Percentiles rank a stretch among this genome's conserved stretches.
These are phyloP conservation scores for Abrostola triplasia DNA, from an alignment of 2,888 invertebrate species.

Conservation along the genomic window DNA sequence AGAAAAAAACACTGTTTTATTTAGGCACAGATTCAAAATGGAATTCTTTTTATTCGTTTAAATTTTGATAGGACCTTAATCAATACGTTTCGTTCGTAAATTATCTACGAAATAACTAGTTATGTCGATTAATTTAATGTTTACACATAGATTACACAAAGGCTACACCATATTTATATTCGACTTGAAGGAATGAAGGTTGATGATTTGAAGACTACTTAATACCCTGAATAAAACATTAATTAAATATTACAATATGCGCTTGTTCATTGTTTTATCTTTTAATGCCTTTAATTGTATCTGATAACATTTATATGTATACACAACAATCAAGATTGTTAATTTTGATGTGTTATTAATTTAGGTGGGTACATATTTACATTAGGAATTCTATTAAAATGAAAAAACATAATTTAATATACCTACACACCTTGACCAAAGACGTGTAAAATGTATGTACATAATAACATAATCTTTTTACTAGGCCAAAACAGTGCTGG, in stretches of 20 bases:
- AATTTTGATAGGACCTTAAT: no score
- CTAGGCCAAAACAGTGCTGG: no score
- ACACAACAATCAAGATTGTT: slow-evolving; percentile 7
- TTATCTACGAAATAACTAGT: slow-evolving; percentile 23
- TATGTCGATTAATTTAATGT: slow-evolving; percentile 19
- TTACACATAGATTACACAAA: slow-evolving; percentile 9
- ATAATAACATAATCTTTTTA: neutral
- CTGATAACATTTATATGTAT: slow-evolving; percentile 17
- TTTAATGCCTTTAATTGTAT: slow-evolving; percentile 2
- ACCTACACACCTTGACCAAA: neutral
- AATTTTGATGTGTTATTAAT: neutral
- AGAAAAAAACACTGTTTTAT: no score
- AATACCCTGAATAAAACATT: slow-evolving; percentile 13
- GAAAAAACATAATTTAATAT: neutral
- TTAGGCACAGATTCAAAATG: no score
- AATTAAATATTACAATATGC: neutral
- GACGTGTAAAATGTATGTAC: slow-evolving; percentile 2
- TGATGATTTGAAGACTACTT: slow-evolving; percentile 12
- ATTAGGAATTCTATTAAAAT: neutral
- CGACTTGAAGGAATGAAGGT: neutral
- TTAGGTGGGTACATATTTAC: neutral
- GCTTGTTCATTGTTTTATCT: neutral
- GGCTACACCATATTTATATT: slow-evolving; percentile 3
- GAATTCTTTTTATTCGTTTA: no score
- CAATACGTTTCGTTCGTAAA: neutral